Percentiles rank a stretch among this genome's conserved stretches.
Conservation (phyloP, 2,888 invertebrate genomes). For the Mactromeris polynyma region DNA sequence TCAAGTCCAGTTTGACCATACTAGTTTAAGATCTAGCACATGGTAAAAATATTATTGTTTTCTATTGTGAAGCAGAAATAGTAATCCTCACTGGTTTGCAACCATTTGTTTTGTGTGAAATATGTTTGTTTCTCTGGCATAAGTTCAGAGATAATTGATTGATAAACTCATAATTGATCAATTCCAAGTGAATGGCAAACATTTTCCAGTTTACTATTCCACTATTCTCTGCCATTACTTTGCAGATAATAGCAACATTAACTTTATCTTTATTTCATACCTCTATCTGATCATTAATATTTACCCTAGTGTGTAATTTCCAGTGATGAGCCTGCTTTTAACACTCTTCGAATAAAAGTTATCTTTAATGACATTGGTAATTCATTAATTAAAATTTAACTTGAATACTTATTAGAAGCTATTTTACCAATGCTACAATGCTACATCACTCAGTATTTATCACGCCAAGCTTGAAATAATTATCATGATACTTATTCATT, state of each 20-base stretch:
- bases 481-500: not conserved
- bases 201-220: conserved; percentile 1
- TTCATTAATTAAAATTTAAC: not conserved
- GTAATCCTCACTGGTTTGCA: not conserved
- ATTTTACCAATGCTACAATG: not conserved
- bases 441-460: not conserved
- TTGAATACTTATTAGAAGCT: not conserved
- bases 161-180: conserved; percentile 11
- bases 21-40: too few species aligned
- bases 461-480: not conserved
- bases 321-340: not conserved
- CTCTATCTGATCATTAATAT: not conserved
- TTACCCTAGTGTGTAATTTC: not conserved
- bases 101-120: not conserved
- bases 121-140: conserved; percentile 23
- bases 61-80: not conserved
- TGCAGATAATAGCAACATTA: not conserved
- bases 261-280: not conserved
- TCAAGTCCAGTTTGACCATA: too few species aligned
- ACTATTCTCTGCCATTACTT: not conserved
- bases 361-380: conserved; percentile 1
- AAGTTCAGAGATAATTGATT: conserved; percentile 41
- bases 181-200: conserved; percentile 6
- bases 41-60: too few species aligned
- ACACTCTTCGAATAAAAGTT: not conserved